Evolutionary conservation across 2,113 vertebrate species (phyloP).

Genomic region (Myotis yumanensis): DNA sequence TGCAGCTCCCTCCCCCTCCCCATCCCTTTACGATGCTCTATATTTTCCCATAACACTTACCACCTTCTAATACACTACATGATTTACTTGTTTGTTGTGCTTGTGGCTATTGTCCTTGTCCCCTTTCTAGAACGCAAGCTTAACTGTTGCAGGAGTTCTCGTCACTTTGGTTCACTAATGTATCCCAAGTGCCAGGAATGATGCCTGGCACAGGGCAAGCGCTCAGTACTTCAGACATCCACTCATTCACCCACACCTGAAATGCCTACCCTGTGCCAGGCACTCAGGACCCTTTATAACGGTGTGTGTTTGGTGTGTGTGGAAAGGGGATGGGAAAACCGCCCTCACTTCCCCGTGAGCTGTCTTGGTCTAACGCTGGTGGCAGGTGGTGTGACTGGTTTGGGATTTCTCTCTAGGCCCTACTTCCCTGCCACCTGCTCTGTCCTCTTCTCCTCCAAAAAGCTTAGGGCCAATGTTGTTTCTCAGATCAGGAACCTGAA

Average conservation of each 20-base stretch:
- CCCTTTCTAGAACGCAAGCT: not conserved
- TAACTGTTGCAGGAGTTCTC: not conserved
- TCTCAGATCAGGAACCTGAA: not conserved
- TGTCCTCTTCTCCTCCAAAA: not conserved
- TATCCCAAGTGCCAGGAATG: not conserved
- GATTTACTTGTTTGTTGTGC: too few relatives aligned
- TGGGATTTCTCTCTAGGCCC: not conserved
- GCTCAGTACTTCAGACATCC: not conserved
- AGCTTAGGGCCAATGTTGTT: not conserved
- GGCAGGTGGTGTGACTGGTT: not conserved
- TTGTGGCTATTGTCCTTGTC: not conserved
- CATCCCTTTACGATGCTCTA: accelerated
- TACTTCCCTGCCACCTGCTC: not conserved
- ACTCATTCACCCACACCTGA: accelerated
- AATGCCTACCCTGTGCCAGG: too few relatives aligned
- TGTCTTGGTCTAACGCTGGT: too few relatives aligned
- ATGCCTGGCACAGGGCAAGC: not conserved
- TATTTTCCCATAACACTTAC: not conserved
- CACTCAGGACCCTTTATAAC: accelerated
- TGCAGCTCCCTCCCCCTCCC: not conserved
- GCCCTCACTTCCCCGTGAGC: not conserved
- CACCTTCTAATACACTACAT: not conserved
- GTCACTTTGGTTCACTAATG: not conserved
- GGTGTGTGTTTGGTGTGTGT: not conserved
- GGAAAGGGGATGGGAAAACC: accelerated